Percentiles rank a stretch among this genome's conserved stretches.
These are phyloP conservation scores for Akabosia matsudoensis DNA, from an alignment of 1,140 invertebrate genomes.

Conservation along the genomic window DNA sequence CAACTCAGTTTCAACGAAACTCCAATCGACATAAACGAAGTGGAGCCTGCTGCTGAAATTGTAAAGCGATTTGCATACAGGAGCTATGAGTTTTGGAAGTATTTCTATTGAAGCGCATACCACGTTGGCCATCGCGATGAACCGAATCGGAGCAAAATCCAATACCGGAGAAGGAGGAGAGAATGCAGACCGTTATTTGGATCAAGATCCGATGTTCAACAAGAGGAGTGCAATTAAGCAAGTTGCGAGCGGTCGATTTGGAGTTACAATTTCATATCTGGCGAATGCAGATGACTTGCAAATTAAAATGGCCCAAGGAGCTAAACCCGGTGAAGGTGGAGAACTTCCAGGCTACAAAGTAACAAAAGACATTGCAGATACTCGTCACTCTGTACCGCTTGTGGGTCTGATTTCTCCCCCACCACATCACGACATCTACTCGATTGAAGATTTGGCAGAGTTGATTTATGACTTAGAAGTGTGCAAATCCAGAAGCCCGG, in stretches of 20 bases:
- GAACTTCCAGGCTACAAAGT: conserved; percentile 88
- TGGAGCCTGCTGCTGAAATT: conserved; percentile 89
- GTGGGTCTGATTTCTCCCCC: conserved; percentile 98
- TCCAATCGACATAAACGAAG: conserved; percentile 75
- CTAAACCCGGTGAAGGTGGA: conserved; percentile 81
- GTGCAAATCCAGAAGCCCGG: conserved; percentile 89
- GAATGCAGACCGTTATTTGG: conserved; percentile 78
- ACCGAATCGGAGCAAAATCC: conserved; percentile 88
- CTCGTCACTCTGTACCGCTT: conserved; percentile 90
- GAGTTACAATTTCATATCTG: conserved; percentile 94
- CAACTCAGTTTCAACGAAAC: conserved; percentile 74
- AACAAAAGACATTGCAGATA: conserved; percentile 90
- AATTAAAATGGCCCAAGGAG: conserved; percentile 97
- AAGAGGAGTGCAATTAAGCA: conserved; percentile 79
- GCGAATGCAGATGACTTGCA: conserved; percentile 94
- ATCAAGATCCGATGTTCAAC: conserved; percentile 73
- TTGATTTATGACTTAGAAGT: conserved; percentile 98
- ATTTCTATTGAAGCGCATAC: conserved; percentile 91
- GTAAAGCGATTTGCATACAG: conserved; percentile 84
- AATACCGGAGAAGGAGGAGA: conserved; percentile 74
- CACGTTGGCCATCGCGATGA: conserved; percentile 95
- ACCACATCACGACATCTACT: conserved; percentile 99
- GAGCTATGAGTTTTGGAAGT: conserved; percentile 90
- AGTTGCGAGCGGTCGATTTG: conserved; percentile 96
- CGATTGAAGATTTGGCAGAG: conserved; percentile 97